These are phyloP conservation scores for Ectemnius continuus DNA, from an alignment of 2,888 invertebrate genomes.

Conservation along the genomic window DNA sequence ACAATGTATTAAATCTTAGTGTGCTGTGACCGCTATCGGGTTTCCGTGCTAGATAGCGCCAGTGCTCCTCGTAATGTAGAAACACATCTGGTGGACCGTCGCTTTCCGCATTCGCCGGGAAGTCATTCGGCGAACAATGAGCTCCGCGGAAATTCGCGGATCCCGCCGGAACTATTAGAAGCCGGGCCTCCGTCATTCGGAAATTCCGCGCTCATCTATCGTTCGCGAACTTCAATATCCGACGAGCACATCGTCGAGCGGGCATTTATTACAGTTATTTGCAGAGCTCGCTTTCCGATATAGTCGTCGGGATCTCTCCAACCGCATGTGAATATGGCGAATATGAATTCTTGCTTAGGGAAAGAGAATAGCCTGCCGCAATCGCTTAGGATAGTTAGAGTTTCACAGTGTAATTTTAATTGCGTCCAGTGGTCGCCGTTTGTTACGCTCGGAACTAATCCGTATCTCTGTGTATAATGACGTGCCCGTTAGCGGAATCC, in stretches of 20 bases:
- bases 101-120: slow-evolving; percentile 20
- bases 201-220: slow-evolving; percentile 3
- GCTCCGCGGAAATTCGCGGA: slow-evolving; percentile 35
- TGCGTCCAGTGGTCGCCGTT: background rate
- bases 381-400: too few species aligned
- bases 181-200: slow-evolving; percentile 1
- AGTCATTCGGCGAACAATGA: slow-evolving; percentile 35
- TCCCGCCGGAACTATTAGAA: slow-evolving; percentile 35
- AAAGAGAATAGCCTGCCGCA: too few species aligned
- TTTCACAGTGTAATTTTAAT: background rate
- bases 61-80: background rate
- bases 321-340: too few species aligned
- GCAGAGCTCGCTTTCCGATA: too few species aligned
- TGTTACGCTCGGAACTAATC: background rate
- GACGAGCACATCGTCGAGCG: too few species aligned
- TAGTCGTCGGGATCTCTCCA: too few species aligned
- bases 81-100: slow-evolving; percentile 37
- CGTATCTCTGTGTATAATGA: slow-evolving; percentile 1
- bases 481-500: background rate
- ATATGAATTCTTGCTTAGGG: too few species aligned
- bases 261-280: too few species aligned
- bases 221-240: too few species aligned
- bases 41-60: too few species aligned
- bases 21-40: too few species aligned
- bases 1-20: too few species aligned